Percentiles rank a stretch among this genome's conserved stretches.
phyloP scores from a whole-genome alignment of 2,888 invertebrate genomes.

The Mimumesa dahlbomi region DNA sequence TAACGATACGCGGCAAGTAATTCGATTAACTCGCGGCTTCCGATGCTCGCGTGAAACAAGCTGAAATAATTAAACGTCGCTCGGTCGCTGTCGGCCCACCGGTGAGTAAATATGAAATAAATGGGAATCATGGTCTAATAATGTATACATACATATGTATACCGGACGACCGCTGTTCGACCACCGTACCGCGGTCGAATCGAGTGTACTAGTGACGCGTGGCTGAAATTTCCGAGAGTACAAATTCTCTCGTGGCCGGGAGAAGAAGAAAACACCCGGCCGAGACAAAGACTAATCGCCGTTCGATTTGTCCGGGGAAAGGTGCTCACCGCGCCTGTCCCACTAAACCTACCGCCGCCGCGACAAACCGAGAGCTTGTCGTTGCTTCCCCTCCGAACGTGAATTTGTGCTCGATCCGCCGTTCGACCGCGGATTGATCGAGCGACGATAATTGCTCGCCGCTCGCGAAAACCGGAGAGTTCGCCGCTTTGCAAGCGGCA shows the following conservation, averaged over 20 bases:
- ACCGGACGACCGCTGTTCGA: constrained; percentile 26
- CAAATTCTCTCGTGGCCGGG: not conserved
- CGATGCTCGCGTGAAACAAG: constrained; percentile 29
- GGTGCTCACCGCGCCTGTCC: constrained; percentile 55
- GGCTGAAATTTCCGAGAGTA: not conserved
- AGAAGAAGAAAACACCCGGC: not conserved
- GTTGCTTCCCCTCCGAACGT: no score
- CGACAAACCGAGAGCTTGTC: constrained; percentile 49
- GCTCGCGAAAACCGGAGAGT: not conserved
- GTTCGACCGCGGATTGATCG: constrained; percentile 37
- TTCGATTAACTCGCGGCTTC: constrained; percentile 31
- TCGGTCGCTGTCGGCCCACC: constrained; percentile 16
- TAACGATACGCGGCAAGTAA: constrained; percentile 28
- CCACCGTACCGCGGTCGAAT: constrained; percentile 8
- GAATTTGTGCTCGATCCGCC: no score
- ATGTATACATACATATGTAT: constrained; percentile 24
- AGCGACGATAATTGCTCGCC: not conserved
- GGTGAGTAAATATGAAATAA: constrained; percentile 40
- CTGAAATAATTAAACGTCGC: constrained; percentile 43
- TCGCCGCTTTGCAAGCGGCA: no score
- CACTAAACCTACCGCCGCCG: constrained; percentile 31
- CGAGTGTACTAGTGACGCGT: not conserved
- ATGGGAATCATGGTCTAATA: constrained; percentile 13
- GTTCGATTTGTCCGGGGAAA: constrained; percentile 55
- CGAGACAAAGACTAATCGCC: constrained; percentile 63